These are phyloP conservation scores for Cydia strobilella DNA, from an alignment of 1,140 invertebrate species.

Conservation along the genomic window DNA sequence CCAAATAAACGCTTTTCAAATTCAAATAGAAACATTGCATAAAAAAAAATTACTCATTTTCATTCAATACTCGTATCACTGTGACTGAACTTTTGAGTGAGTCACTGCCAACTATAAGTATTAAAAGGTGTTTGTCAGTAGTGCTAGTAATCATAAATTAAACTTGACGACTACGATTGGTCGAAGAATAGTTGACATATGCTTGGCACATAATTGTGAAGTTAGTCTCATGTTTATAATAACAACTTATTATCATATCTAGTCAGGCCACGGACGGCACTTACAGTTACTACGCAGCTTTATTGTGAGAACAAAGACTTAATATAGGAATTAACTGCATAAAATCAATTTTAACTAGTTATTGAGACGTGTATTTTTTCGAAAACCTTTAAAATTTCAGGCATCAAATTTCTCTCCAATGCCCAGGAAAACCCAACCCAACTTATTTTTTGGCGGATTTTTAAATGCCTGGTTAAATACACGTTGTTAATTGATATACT, in stretches of 20 bases:
- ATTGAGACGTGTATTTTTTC: too few species aligned
- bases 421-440: too few species aligned
- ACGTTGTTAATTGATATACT: too few species aligned
- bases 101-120: not conserved
- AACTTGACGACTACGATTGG: not conserved
- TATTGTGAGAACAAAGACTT: not conserved
- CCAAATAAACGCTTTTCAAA: too few species aligned
- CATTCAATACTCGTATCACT: not conserved
- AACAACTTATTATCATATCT: slow-evolving; percentile 8
- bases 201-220: slow-evolving; percentile 4
- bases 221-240: slow-evolving; percentile 7
- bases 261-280: not conserved
- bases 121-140: not conserved
- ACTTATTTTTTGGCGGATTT: too few species aligned
- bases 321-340: not conserved
- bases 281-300: not conserved
- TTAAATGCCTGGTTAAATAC: too few species aligned
- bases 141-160: not conserved
- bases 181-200: not conserved
- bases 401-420: too few species aligned
- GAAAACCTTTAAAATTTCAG: too few species aligned
- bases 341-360: too few species aligned
- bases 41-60: not conserved
- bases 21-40: too few species aligned
- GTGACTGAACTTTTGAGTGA: not conserved